Conservation (phyloP, 2,888 invertebrate species). For the Anagyrus pseudococci region DNA sequence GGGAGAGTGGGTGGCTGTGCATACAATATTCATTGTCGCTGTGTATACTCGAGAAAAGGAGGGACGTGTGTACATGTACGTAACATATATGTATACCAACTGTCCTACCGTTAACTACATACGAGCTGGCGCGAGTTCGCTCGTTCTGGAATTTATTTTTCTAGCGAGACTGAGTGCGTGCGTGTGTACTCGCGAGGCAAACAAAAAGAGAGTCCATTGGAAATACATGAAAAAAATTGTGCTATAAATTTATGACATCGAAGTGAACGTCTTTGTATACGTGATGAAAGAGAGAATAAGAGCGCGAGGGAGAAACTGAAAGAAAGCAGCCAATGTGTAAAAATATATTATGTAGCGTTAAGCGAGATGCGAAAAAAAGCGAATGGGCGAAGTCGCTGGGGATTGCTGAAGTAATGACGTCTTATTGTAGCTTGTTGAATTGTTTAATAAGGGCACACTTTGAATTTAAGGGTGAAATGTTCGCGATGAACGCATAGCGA, state of each 20-base stretch:
- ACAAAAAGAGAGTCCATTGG: background rate
- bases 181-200: constrained; percentile 22
- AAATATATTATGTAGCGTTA: too few relatives aligned
- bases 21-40: constrained; percentile 38
- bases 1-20: background rate
- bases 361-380: too few relatives aligned
- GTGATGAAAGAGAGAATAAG: constrained; percentile 3
- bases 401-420: too few relatives aligned
- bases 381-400: too few relatives aligned
- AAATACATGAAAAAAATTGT: constrained; percentile 12
- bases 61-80: background rate
- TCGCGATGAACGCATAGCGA: too few relatives aligned
- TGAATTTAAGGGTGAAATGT: too few relatives aligned
- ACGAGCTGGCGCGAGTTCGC: constrained; percentile 44
- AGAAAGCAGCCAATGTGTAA: too few relatives aligned
- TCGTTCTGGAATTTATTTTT: constrained; percentile 43
- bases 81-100: background rate
- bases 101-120: too few relatives aligned
- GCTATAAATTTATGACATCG: constrained; percentile 34
- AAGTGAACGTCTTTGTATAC: constrained; percentile 23
- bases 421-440: too few relatives aligned
- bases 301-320: too few relatives aligned
- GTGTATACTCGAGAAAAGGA: constrained; percentile 23
- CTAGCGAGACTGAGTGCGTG: too few relatives aligned
- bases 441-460: too few relatives aligned